A percentile compares a stretch with the other conserved stretches of the same genome.
These are phyloP conservation scores for Macropis europaea DNA, from an alignment of 2,888 invertebrate genomes.

Conservation along the genomic window DNA sequence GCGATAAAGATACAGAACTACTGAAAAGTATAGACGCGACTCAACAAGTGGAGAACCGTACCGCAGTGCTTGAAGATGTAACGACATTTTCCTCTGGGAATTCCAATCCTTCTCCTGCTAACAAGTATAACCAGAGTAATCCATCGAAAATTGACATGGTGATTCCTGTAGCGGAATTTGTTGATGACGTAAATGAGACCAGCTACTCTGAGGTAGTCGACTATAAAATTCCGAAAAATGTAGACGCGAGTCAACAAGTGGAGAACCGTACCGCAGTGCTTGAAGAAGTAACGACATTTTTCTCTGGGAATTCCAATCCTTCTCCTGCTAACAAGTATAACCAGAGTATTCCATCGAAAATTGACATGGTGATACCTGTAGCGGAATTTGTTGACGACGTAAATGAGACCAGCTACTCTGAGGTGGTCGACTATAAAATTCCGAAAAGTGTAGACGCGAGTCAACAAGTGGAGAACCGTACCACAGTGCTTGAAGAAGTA, in stretches of 20 bases:
- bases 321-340: slow-evolving; percentile 20
- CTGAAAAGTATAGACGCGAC: slow-evolving; percentile 10
- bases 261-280: slow-evolving; percentile 45
- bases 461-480: slow-evolving; percentile 47
- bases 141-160: slow-evolving; percentile 24
- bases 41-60: slow-evolving; percentile 50
- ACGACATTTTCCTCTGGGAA: slow-evolving; percentile 53
- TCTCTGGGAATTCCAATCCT: slow-evolving; percentile 49
- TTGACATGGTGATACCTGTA: slow-evolving; percentile 58
- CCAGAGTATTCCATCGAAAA: not conserved
- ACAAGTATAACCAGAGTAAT: slow-evolving; percentile 9
- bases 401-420: slow-evolving; percentile 62
- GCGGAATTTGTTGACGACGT: slow-evolving; percentile 67
- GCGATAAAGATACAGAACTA: too few species aligned
- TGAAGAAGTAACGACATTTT: too few species aligned
- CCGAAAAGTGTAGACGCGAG: slow-evolving; percentile 44
- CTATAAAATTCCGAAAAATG: slow-evolving; percentile 62
- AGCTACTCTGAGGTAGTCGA: slow-evolving; percentile 65
- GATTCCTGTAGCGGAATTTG: slow-evolving; percentile 68
- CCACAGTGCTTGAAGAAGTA: too few species aligned
- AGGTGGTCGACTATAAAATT: slow-evolving; percentile 70
- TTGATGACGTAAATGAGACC: slow-evolving; percentile 60
- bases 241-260: slow-evolving; percentile 33
- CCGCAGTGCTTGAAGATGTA: too few species aligned
- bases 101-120: slow-evolving; percentile 33